Base-by-base conservation (phyloP, 2,113 vertebrate genomes). In the Etheostoma cragini region DNA sequence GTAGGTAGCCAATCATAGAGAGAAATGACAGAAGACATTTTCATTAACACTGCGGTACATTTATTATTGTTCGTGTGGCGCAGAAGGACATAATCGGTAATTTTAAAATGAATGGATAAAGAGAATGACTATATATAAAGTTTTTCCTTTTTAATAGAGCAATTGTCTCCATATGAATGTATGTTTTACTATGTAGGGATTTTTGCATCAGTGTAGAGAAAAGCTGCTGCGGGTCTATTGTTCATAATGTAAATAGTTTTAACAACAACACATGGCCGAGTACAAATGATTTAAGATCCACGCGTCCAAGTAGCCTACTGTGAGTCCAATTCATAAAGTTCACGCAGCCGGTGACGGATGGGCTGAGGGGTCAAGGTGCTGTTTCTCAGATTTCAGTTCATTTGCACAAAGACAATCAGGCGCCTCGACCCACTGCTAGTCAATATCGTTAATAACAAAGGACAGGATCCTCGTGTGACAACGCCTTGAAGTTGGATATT, bases 361-460 rank as follows among this genome's bases (percentile, higher is more conserved):
- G 93, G 87, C 94, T 95, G 93, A 94, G 96, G 96, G 97, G 97
- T 98, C 97, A 97, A 95, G 95, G 95, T 94, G 91, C 94, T 96
- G 90, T 96, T 97, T 95, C 95, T 99, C 97, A 94, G 92, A 96
- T 99, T 98, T 97, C 97, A 94, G 96, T 97, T 96, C 94, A 96
- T 97, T 98, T 94, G 95, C 97, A 95, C 95, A 95, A 98, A 96
- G 98, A 98, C 98, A 98, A 95, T 91, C 96, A 95, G 97, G 97
- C 97, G 97, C 97, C 97, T 95, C 85, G 91, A 94, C 93, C 93
- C 96, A 93, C 95, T 95, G 96, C 95, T 94, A 97, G 96, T 98
- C 98, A 97, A 99, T 98, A 97, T 94, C 94, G 95, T 95, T 96
- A 96, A 96, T 96, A 97, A 97, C 96, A 96, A 95, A 93, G 95